A percentile compares a stretch with the other conserved stretches of the same genome.
Conservation (phyloP, 2,888 invertebrate genomes). For the Drosophila sordidapex region DNA sequence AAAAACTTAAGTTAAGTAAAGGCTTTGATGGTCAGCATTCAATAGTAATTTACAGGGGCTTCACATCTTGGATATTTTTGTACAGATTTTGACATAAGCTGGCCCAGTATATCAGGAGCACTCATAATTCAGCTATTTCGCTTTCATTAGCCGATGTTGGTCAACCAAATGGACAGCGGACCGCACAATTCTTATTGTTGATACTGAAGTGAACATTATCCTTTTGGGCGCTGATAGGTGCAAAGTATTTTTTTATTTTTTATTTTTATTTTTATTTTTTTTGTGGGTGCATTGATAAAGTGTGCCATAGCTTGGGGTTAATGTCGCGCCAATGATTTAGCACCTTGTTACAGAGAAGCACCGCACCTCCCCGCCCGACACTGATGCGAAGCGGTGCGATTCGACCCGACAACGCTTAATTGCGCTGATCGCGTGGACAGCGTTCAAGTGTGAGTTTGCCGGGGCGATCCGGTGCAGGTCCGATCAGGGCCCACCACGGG, state of each 20-base stretch:
- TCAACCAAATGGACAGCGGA: slow-evolving; percentile 52
- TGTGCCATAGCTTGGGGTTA: slow-evolving; percentile 84
- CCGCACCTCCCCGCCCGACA: slow-evolving; percentile 7
- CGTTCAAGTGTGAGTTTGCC: slow-evolving; percentile 25
- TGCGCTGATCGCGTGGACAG: slow-evolving; percentile 79
- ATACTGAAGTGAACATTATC: slow-evolving; percentile 61
- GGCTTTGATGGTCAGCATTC: background rate
- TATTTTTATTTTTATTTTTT: slow-evolving; percentile 8
- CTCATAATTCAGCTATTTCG: slow-evolving; percentile 73
- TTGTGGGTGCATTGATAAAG: slow-evolving; percentile 81
- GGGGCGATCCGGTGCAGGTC: slow-evolving; percentile 1
- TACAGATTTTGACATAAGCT: slow-evolving; percentile 1
- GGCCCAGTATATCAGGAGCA: slow-evolving; percentile 42
- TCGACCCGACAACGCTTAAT: slow-evolving; percentile 70
- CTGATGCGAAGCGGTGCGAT: slow-evolving; percentile 53
- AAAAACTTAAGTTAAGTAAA: background rate
- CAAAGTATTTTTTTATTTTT: slow-evolving; percentile 47
- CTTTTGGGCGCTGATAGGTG: slow-evolving; percentile 73
- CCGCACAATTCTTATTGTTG: slow-evolving; percentile 44
- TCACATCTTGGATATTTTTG: background rate
- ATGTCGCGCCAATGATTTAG: slow-evolving; percentile 84
- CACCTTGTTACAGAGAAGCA: slow-evolving; percentile 80
- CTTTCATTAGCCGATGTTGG: slow-evolving; percentile 70
- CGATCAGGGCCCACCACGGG: slow-evolving; percentile 68
- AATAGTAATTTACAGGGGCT: background rate